Conservation (phyloP, 2,113 vertebrate genomes). For the Odontophorus gujanensis region DNA sequence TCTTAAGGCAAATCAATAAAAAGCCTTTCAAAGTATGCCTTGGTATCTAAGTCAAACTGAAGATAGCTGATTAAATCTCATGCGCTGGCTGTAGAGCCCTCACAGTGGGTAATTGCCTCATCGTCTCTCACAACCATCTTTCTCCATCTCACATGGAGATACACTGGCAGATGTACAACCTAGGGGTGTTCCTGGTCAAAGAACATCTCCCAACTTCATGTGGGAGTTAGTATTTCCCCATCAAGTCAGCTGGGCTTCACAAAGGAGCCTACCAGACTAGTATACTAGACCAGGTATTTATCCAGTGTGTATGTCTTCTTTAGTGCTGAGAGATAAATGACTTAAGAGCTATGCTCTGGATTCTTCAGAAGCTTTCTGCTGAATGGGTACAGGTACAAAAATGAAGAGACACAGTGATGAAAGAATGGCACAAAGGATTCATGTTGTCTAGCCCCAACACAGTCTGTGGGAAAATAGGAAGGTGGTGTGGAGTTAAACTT, state of each 20-base stretch:
- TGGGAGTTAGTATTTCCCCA: neutral
- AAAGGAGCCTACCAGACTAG: neutral
- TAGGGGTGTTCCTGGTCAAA: neutral
- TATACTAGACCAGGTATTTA: neutral
- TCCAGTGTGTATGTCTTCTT: accelerated
- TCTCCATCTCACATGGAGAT: no score
- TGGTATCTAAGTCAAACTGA: neutral
- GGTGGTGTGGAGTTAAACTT: neutral
- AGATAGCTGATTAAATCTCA: neutral
- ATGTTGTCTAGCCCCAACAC: neutral
- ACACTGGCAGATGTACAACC: neutral
- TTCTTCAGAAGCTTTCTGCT: neutral
- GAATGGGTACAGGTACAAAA: neutral
- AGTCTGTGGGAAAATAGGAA: accelerated
- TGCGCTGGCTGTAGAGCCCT: neutral
- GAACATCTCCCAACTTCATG: neutral
- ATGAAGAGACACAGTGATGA: neutral
- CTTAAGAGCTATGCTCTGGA: neutral
- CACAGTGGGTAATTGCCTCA: neutral
- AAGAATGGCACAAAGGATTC: neutral
- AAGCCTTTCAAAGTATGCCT: neutral
- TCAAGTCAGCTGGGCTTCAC: neutral
- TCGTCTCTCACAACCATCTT: neutral
- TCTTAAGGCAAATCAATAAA: neutral
- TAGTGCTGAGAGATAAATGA: neutral